These are phyloP conservation scores for Etheostoma spectabile DNA, from an alignment of 2,113 vertebrate species.

Conservation along the genomic window DNA sequence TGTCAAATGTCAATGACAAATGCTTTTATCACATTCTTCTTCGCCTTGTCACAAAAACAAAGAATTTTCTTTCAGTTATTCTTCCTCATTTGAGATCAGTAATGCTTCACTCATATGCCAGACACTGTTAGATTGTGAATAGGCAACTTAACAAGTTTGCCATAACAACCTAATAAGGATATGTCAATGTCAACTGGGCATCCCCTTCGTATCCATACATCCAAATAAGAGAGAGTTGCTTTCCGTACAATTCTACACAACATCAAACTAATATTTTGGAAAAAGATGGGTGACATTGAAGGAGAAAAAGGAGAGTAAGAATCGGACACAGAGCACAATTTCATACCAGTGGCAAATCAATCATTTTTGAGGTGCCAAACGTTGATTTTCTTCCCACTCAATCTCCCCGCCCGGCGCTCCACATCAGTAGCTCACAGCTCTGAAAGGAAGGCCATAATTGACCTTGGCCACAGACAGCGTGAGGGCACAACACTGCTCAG, in stretches of 20 bases:
- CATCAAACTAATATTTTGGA: slow-evolving; percentile 13
- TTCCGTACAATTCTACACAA: slow-evolving; percentile 11
- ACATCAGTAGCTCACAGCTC: slow-evolving; percentile 72
- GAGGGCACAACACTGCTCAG: slow-evolving; percentile 73
- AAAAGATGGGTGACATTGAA: slow-evolving; percentile 49
- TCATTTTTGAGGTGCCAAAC: slow-evolving; percentile 68
- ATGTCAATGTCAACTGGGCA: neutral
- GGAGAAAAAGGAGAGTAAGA: slow-evolving; percentile 32
- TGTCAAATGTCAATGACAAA: slow-evolving; percentile 13
- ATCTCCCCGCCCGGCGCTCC: slow-evolving; percentile 55
- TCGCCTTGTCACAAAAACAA: slow-evolving; percentile 1
- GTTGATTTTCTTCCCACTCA: slow-evolving; percentile 74
- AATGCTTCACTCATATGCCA: neutral
- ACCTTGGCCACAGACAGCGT: slow-evolving; percentile 81
- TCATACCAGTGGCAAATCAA: slow-evolving; percentile 68
- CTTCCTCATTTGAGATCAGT: slow-evolving; percentile 9
- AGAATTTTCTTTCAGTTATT: neutral
- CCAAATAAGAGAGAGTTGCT: neutral
- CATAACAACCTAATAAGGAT: neutral
- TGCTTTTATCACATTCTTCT: neutral
- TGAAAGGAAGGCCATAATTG: slow-evolving; percentile 79
- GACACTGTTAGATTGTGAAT: neutral
- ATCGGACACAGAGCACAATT: slow-evolving; percentile 45
- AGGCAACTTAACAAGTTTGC: neutral
- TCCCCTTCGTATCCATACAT: neutral